Evolutionary conservation across 2,888 invertebrate genomes (phyloP).

Genomic region (Cosmia pyralina): DNA sequence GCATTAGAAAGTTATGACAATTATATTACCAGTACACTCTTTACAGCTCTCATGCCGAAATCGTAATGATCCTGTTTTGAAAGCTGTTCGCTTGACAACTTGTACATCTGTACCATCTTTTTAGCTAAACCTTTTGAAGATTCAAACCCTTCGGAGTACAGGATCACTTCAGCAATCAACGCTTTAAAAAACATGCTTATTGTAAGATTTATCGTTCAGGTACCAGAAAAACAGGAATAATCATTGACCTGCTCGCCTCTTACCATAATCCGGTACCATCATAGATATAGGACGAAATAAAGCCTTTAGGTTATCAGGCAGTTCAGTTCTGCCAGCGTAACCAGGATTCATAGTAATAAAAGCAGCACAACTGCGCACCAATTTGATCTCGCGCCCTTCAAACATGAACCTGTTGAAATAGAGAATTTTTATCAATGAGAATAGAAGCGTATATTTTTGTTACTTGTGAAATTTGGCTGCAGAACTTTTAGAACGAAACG

Average conservation of each 20-base stretch:
- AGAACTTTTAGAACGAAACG: neutral
- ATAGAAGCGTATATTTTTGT: neutral
- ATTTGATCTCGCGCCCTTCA: constrained; percentile 96
- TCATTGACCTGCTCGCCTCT: constrained; percentile 38
- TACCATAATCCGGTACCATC: constrained; percentile 98
- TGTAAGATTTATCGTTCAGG: neutral
- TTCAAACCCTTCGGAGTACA: constrained; percentile 98
- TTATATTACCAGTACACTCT: constrained; percentile 93
- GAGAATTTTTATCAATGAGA: constrained; percentile 6
- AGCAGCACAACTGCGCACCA: constrained; percentile 94
- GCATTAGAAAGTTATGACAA: neutral
- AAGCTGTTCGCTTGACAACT: constrained; percentile 96
- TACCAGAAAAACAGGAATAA: neutral
- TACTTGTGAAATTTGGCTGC: neutral
- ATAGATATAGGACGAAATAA: constrained; percentile 96
- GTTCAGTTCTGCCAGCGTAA: constrained; percentile 96
- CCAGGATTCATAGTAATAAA: constrained; percentile 98
- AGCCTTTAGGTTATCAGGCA: constrained; percentile 97
- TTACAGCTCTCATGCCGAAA: constrained; percentile 98
- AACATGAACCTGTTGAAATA: constrained; percentile 93
- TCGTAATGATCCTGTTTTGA: constrained; percentile 98
- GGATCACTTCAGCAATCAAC: constrained; percentile 96
- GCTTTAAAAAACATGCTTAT: constrained; percentile 83
- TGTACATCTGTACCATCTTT: constrained; percentile 98
- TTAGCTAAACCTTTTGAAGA: constrained; percentile 96